A percentile compares a stretch with the other conserved stretches of the same genome.
Evolutionary conservation across 2,797 vertebrate genomes (phyloP).

Genomic region (Dryobates pubescens): DNA sequence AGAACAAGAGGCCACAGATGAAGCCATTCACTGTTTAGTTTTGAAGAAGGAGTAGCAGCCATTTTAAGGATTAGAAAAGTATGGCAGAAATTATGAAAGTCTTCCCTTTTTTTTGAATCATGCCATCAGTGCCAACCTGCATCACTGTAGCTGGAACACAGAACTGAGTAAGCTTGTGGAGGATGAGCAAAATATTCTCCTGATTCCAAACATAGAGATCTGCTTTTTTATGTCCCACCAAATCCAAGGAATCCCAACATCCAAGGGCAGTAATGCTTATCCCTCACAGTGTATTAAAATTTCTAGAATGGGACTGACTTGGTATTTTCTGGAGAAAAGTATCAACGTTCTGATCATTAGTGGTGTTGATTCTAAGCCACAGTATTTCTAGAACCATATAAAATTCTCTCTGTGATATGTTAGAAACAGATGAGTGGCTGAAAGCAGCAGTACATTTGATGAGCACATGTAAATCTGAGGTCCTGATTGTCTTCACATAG

Average conservation of each 20-base stretch:
- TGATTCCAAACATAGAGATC: neutral
- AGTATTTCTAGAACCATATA: neutral
- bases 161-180: neutral
- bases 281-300: neutral
- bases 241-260: neutral
- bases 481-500: neutral
- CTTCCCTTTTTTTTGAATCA: neutral
- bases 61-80: neutral
- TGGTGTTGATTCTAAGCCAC: neutral
- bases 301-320: neutral
- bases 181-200: neutral
- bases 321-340: neutral
- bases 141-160: neutral
- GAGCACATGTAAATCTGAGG: neutral
- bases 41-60: neutral
- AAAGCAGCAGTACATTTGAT: neutral
- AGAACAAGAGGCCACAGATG: neutral
- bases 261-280: neutral
- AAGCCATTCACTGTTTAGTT: neutral
- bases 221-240: neutral
- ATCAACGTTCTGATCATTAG: neutral
- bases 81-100: neutral
- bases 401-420: neutral
- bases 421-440: neutral
- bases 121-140: neutral